Percentiles rank a stretch among this genome's conserved stretches.
phyloP scores from a whole-genome alignment of 2,797 vertebrate species.

The Phataginus tricuspis region DNA sequence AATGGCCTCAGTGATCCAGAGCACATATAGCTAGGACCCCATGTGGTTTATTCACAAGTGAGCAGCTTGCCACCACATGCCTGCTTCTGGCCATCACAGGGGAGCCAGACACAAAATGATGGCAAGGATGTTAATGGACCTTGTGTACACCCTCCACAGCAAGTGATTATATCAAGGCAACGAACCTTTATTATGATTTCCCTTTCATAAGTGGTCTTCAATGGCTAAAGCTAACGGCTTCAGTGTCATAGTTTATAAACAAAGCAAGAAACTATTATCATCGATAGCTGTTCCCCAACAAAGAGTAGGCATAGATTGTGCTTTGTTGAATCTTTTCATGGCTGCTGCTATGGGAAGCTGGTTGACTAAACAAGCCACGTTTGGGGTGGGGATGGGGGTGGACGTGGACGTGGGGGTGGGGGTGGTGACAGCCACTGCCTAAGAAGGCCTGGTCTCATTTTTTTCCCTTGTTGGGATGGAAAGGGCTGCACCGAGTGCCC shows the following conservation, averaged over 20 bases:
- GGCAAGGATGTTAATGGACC: background rate
- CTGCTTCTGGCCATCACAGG: background rate
- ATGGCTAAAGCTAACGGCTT: conserved; percentile 9
- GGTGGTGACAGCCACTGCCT: background rate
- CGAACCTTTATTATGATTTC: background rate
- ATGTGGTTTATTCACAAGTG: background rate
- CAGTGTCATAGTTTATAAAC: conserved; percentile 35
- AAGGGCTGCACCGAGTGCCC: background rate
- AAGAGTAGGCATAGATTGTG: background rate
- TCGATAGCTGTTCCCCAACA: background rate
- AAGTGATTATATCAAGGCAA: background rate
- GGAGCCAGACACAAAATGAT: background rate
- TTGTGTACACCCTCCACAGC: conserved; percentile 6
- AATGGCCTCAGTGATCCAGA: background rate
- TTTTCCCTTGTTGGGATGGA: background rate
- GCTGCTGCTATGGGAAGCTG: background rate
- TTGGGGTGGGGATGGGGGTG: background rate
- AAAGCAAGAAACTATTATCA: background rate
- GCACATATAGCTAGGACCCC: background rate
- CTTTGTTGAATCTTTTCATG: background rate
- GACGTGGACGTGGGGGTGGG: background rate
- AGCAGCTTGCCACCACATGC: background rate
- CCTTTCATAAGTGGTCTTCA: background rate
- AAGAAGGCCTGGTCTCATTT: background rate
- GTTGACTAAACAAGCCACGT: background rate